Evolutionary conservation across 35 echinoderm and acorn worm species (phyloP), one percentile per base, ranked within the genome.

Genomic region (Eucidaris tribuloides): DNA sequence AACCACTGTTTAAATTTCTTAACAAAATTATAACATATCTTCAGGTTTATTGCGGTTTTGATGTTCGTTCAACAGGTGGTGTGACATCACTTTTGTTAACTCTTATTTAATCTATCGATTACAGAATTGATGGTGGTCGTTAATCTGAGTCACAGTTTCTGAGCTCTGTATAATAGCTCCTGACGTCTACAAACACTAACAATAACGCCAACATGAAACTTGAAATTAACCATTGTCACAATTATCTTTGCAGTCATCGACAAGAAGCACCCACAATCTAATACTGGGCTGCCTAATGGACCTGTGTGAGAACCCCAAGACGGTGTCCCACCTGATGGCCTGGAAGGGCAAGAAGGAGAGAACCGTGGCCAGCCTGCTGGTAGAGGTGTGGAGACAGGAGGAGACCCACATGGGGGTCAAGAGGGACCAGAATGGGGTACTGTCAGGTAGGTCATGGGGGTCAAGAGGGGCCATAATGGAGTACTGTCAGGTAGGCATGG

Each of bases 221-320:
- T n/a, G n/a, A n/a, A n/a, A n/a, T n/a, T n/a, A n/a, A n/a, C n/a
- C n/a, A n/a, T n/a, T n/a, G 27, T 44, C 40, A 32, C n/a, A n/a
- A n/a, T n/a, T n/a, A n/a, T n/a, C 14, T 61, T 40, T 79, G 37
- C 30, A 99, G 96, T 40, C 74, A 39, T 92, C 86, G 29, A 41
- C 86, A 30, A 39, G 78, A 15, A 93, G 82, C 46, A 93, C 92
- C 77, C 91, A 99, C 79, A 99, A 99, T 54, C 70, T 99, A 55
- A 72, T 90, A 13, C 61, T 99, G 7, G 96, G 96, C 14, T 99
- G 96, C 58, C 55, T 99, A 20, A 50, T 86, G 39, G 96, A 99
- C 46, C 68, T 99, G 23, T 99, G 96, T 90, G 96, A 99, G 79
- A 99, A 99, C 55, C 82, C 96, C 13, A 99, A 99, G 55, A 81